These are phyloP conservation scores for Cryptotis parvus DNA, from an alignment of 2,113 vertebrate genomes.

Conservation along the genomic window DNA sequence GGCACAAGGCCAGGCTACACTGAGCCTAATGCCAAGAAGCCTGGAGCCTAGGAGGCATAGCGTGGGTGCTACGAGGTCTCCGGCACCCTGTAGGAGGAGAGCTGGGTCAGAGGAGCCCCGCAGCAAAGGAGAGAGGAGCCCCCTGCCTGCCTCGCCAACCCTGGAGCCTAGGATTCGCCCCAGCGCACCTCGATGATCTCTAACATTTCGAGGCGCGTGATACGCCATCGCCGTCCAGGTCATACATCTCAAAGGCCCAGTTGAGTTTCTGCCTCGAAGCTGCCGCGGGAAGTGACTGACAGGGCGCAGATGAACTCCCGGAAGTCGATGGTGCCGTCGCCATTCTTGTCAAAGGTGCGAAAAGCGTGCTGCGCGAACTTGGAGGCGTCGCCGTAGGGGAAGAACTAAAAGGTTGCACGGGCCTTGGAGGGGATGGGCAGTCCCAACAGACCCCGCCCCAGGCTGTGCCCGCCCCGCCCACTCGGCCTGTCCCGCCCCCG, in stretches of 20 bases:
- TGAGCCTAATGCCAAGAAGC: neutral
- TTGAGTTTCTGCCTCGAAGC: constrained; percentile 98
- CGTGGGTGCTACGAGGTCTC: neutral
- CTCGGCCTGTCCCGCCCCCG: rapidly evolving
- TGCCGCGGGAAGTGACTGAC: constrained; percentile 97
- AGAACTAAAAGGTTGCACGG: constrained; percentile 89
- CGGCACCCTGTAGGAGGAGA: neutral
- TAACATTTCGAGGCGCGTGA: constrained; percentile 98
- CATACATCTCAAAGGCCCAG: constrained; percentile 99
- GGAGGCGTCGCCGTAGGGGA: constrained; percentile 97
- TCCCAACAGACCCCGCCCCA: rapidly evolving
- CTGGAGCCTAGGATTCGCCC: neutral
- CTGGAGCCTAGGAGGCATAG: neutral
- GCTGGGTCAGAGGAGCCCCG: neutral
- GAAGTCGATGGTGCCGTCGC: constrained; percentile 98
- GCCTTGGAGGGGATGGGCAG: rapidly evolving
- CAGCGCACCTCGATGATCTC: constrained; percentile 93
- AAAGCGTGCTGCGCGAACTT: constrained; percentile 99
- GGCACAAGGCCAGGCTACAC: neutral
- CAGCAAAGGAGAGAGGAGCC: neutral
- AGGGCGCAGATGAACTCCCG: constrained; percentile 99
- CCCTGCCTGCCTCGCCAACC: neutral
- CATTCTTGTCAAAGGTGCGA: constrained; percentile 98
- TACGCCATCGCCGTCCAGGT: constrained; percentile 97
- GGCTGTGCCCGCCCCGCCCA: neutral